Base-by-base conservation (phyloP, 2,888 invertebrate genomes). In the Cheilosia soror region DNA sequence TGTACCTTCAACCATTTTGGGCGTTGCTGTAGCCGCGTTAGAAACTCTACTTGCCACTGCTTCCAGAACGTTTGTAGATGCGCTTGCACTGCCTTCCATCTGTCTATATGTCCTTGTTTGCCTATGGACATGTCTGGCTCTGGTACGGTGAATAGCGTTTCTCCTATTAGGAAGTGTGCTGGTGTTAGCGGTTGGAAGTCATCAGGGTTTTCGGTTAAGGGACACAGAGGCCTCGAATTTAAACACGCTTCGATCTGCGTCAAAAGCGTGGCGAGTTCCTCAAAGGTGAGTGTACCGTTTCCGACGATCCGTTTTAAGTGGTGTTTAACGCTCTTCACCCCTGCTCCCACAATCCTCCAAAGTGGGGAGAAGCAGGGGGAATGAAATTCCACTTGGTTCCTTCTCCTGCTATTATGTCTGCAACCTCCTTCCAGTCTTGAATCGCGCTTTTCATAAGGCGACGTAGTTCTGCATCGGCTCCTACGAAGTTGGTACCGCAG, bases 331-430 rank as follows among this genome's bases (percentile, higher is more conserved):
- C 20, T 20, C 20, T 20, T 20, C 20, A 20, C 20, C 20, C 20
- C 20, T 20, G 20, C 20, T 20, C 31, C 31, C 31, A 31, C 31
- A 31, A 31, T 31, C 31, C 53, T 53, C 27, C 29, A 4, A 29
- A 5, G 11, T 20, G 29, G 5, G 42, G n/a, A 42, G n/a, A 42
- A 11, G 42, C 90, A 20, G 90, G 0, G 68, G 44, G 5, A 31
- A 31, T 31, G 31, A 31, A 31, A 31, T 31, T 31, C 31, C 31
- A 31, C 31, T 31, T 31, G 6, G 88, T 78, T 20, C 72, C 82
- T n/a, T 9, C 20, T 20, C 20, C 13, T 53, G 53, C 53, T 5
- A 49, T 40, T 33, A 11, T 15, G 1, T 47, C 15, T 25, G 33
- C 57, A 3, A 31, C n/a, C 33, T 65, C 66, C 20, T 37, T 51